Percentiles rank a stretch among this genome's conserved stretches.
Evolutionary conservation across 2,113 vertebrate genomes (phyloP).

Genomic region (Rhipidura dahli): DNA sequence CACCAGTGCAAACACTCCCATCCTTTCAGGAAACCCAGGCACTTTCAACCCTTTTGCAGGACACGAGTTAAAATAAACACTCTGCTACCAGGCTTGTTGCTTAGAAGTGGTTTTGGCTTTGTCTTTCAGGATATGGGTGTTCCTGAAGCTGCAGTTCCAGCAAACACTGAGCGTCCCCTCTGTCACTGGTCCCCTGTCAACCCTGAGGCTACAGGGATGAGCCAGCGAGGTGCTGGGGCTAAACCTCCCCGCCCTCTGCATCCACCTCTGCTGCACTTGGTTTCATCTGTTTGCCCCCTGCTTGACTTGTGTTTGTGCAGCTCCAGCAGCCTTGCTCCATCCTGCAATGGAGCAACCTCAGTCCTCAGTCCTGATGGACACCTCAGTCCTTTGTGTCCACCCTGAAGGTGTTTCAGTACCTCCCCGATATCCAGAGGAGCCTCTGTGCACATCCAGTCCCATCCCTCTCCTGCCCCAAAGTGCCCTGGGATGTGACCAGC

Average conservation of each 20-base stretch:
- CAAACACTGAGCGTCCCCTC: not conserved
- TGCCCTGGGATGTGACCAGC: not conserved
- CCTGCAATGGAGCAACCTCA: too few relatives aligned
- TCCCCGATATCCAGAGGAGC: not conserved
- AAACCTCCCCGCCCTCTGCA: not conserved
- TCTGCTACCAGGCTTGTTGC: not conserved
- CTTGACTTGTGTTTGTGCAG: not conserved
- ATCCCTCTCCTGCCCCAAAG: not conserved
- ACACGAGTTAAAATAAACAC: not conserved
- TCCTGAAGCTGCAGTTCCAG: not conserved
- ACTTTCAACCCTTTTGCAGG: not conserved
- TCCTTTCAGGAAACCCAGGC: not conserved
- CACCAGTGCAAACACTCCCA: not conserved
- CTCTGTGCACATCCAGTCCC: fast-evolving
- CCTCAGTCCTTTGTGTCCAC: not conserved
- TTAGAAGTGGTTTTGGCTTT: not conserved
- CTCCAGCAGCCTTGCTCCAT: not conserved
- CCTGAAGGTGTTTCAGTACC: not conserved
- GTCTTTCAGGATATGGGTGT: not conserved
- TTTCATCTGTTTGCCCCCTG: not conserved
- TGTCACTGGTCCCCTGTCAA: not conserved
- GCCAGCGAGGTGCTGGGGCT: fast-evolving
- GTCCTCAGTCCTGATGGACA: too few relatives aligned
- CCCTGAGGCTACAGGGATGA: not conserved
- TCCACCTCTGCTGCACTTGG: not conserved